Evolutionary conservation across 2,797 vertebrate genomes (phyloP), one percentile per base, ranked within the genome.

Genomic region (Hippopotamyrus pictus): DNA sequence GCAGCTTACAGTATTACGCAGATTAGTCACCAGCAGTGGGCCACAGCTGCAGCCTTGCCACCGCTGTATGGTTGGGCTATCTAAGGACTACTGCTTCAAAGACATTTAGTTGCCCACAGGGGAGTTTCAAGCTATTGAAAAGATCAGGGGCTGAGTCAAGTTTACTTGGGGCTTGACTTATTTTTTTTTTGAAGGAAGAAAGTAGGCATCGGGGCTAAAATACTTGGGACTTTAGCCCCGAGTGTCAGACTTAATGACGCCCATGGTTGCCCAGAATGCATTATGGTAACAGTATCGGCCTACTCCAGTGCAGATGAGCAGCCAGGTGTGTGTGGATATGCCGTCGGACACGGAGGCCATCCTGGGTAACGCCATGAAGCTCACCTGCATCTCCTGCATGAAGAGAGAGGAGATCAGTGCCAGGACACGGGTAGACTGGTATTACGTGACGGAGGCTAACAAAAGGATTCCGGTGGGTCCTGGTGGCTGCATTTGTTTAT

Each of bases 331-430:
- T 88, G 98, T 99, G 69, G 97, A 99, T 9, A 96, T 98, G 50
- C 95, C 95, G 0, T 97, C 98, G 0, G 97, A 96, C 83, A 98
- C 96, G 0, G 96, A 98, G 79, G 98, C 97, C 0, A 97, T 98
- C 19, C 93, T 97, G 90, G 97, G 97, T 37, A 93, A 22, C 0
- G 37, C 93, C 92, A 98, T 97, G 96, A 98, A 96, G 93, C 94
- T 99, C 33, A 96, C 96, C 88, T 99, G 98, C 93, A 98, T 99
- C 93, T 96, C 96, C 93, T 99, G 98, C 92, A 95, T 98, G 97
- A 98, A 95, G 93, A 97, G 98, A 92, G 98, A 99, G 91, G 98
- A 99, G 92, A 96, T 99, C 89, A 95, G 92, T 51, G 94, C 97
- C 89, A 95, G 73, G 90, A 99, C 98, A 0, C 90, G 83, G 85